phyloP scores from a whole-genome alignment of 1,140 invertebrate species.

The Plectus sambesii region DNA sequence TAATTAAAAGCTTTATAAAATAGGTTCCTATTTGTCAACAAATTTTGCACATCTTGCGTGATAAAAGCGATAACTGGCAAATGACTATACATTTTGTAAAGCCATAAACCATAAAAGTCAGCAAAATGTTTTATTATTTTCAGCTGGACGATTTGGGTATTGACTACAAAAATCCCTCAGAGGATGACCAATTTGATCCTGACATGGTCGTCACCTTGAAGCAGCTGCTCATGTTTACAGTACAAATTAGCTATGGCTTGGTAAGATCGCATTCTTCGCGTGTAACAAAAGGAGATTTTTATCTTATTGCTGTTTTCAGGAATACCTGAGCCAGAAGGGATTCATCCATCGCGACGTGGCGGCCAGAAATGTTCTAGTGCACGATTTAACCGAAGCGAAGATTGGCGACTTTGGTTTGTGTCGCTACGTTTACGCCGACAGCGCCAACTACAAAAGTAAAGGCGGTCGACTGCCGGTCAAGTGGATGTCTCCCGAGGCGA shows the following conservation, averaged over 20 bases:
- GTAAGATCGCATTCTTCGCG: constrained; percentile 19
- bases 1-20: too few relatives aligned
- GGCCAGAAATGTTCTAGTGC: constrained; percentile 49
- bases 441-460: constrained; percentile 47
- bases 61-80: too few relatives aligned
- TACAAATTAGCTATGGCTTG: constrained; percentile 44
- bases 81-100: too few relatives aligned
- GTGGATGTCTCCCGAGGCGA: constrained; percentile 49
- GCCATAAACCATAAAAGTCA: too few relatives aligned
- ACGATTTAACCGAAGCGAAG: constrained; percentile 43
- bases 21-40: too few relatives aligned
- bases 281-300: constrained; percentile 5
- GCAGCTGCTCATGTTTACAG: constrained; percentile 41
- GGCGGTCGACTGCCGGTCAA: constrained; percentile 48
- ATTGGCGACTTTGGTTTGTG: constrained; percentile 50
- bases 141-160: constrained; percentile 37
- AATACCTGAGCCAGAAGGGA: constrained; percentile 49
- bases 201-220: constrained; percentile 44
- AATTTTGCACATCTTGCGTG: too few relatives aligned
- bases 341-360: constrained; percentile 51
- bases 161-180: constrained; percentile 32
- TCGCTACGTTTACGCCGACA: constrained; percentile 48
- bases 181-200: constrained; percentile 31
- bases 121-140: too few relatives aligned
- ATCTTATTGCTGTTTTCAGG: constrained; percentile 34